phyloP scores from a whole-genome alignment of 2,113 vertebrate species.

The Sardina pilchardus region DNA sequence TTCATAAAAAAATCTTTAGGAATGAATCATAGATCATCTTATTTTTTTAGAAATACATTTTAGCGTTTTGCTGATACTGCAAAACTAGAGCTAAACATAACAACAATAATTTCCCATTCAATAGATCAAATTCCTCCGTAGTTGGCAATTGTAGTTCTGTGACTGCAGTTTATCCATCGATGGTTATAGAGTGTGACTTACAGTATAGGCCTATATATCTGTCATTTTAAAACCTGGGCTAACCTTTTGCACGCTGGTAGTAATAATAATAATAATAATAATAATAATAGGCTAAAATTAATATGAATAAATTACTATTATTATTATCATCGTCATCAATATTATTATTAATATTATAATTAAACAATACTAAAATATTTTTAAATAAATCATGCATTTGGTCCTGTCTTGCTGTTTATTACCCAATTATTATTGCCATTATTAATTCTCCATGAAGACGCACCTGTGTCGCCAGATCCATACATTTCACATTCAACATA shows the following conservation, averaged over 20 bases:
- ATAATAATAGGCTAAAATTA: neutral
- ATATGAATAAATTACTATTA: neutral
- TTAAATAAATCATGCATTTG: neutral
- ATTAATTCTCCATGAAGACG: neutral
- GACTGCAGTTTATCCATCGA: neutral
- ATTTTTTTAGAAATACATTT: neutral
- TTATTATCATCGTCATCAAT: neutral
- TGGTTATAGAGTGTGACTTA: neutral
- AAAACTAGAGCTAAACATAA: neutral
- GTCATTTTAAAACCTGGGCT: neutral
- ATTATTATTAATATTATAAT: neutral
- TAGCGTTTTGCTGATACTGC: neutral
- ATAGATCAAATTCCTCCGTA: neutral
- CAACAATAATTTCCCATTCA: neutral
- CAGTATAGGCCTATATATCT: neutral
- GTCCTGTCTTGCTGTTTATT: neutral
- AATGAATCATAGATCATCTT: neutral
- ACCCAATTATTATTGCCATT: neutral
- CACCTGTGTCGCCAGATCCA: slow-evolving; percentile 5
- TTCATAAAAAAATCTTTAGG: neutral
- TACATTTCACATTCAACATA: neutral
- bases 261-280: neutral
- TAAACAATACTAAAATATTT: neutral
- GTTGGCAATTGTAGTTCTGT: neutral
- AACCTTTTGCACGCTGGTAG: neutral